phyloP scores from a whole-genome alignment of 2,888 invertebrate species.

The Orthosia gothica region DNA sequence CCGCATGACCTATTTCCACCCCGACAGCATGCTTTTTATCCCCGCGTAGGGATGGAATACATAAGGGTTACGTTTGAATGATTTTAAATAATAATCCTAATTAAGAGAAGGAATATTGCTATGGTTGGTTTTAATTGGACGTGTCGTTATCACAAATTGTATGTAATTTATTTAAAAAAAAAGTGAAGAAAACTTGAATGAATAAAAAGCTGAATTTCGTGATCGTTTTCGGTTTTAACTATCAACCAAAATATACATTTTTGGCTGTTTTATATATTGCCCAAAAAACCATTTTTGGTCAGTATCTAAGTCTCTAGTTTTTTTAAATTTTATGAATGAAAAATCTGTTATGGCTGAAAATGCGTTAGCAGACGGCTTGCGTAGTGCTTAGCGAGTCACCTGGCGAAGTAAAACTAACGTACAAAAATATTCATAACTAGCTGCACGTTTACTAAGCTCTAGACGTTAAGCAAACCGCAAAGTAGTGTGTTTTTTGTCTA shows the following conservation, averaged over 20 bases:
- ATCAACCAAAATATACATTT: no score
- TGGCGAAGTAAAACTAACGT: no score
- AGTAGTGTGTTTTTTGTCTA: no score
- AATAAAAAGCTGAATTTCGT: not conserved
- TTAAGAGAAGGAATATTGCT: constrained; percentile 87
- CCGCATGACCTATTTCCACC: constrained; percentile 89
- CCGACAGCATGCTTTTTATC: constrained; percentile 78
- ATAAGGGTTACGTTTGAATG: constrained; percentile 77
- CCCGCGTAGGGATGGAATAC: constrained; percentile 64
- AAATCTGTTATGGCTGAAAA: no score
- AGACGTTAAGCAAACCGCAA: no score
- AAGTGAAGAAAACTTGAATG: not conserved
- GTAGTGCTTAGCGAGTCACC: no score
- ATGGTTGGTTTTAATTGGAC: constrained; percentile 79
- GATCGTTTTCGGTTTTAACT: not conserved
- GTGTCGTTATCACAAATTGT: constrained; percentile 42
- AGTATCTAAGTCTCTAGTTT: not conserved
- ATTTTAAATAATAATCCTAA: constrained; percentile 88
- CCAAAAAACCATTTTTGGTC: no score
- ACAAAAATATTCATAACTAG: no score
- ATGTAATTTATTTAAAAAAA: not conserved
- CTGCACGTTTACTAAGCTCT: no score
- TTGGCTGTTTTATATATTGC: no score
- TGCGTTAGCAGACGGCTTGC: no score
- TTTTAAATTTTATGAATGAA: no score